A percentile compares a stretch with the other conserved stretches of the same genome.
Conservation (phyloP, 2,113 vertebrate genomes). For the Greenwoodochromis staneri region DNA sequence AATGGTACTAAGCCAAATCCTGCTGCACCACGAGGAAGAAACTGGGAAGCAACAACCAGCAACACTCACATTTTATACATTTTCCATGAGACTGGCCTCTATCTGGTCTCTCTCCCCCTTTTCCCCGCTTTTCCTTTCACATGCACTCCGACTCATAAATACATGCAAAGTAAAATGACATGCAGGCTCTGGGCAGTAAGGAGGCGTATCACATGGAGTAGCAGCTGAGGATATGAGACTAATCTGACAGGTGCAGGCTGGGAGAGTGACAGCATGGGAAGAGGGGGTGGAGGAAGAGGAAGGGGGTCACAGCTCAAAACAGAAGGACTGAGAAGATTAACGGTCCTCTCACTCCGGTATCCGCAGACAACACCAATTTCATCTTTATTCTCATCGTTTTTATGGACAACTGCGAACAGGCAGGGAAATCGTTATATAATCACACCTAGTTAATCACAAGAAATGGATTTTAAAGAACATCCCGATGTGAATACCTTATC, state of each 20-base stretch:
- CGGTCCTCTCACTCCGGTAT: not conserved
- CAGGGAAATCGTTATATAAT: not conserved
- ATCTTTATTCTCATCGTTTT: not conserved
- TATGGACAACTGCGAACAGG: not conserved
- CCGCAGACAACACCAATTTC: not conserved
- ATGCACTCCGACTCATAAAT: constrained; percentile 11
- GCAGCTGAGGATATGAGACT: constrained; percentile 61
- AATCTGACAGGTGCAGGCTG: constrained; percentile 69
- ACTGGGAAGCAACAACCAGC: not conserved
- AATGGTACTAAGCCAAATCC: not conserved
- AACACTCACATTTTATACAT: not conserved
- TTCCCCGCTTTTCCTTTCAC: not conserved
- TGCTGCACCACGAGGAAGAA: not conserved
- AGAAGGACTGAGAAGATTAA: constrained; percentile 36
- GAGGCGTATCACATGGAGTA: constrained; percentile 54
- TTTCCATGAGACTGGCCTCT: not conserved
- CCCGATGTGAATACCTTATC: not conserved
- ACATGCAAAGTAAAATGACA: constrained; percentile 40
- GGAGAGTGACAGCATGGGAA: constrained; percentile 61
- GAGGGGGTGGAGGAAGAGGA: constrained; percentile 8
- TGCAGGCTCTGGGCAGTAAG: constrained; percentile 3
- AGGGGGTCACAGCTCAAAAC: constrained; percentile 13
- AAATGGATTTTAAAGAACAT: not conserved
- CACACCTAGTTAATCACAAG: not conserved
- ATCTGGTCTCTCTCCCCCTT: not conserved